phyloP scores from a whole-genome alignment of 2,888 invertebrate species.

The Acronicta aceris region DNA sequence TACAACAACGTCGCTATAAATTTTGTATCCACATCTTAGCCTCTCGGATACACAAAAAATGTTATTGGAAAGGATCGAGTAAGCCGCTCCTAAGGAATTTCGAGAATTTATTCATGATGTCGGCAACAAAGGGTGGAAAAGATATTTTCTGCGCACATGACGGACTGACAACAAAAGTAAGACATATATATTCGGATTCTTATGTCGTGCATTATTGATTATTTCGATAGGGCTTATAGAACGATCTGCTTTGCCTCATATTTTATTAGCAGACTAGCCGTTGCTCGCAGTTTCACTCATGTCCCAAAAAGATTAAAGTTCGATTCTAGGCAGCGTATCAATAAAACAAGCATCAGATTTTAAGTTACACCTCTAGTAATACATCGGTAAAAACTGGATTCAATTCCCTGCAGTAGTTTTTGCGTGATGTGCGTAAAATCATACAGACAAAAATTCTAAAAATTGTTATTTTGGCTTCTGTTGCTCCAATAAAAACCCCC shows the following conservation, averaged over 20 bases:
- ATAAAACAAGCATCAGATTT: too few relatives aligned
- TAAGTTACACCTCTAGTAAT: too few relatives aligned
- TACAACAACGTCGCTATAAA: slow-evolving; percentile 35
- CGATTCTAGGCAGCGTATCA: too few relatives aligned
- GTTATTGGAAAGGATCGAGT: slow-evolving; percentile 64
- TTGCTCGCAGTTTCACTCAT: too few relatives aligned
- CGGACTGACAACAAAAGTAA: slow-evolving; percentile 47
- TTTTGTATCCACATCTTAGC: slow-evolving; percentile 47
- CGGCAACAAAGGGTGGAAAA: slow-evolving; percentile 56
- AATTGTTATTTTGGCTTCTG: too few relatives aligned
- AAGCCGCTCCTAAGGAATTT: slow-evolving; percentile 61
- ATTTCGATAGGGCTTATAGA: slow-evolving; percentile 39
- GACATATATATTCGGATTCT: slow-evolving; percentile 41
- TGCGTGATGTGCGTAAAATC: too few relatives aligned
- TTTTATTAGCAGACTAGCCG: too few relatives aligned
- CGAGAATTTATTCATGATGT: slow-evolving; percentile 73
- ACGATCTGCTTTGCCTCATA: not conserved
- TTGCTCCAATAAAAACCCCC: too few relatives aligned
- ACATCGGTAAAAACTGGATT: too few relatives aligned
- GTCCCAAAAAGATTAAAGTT: too few relatives aligned
- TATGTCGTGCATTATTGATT: slow-evolving; percentile 53
- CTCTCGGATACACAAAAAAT: slow-evolving; percentile 57
- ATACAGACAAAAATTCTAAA: too few relatives aligned
- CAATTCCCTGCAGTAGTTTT: too few relatives aligned
- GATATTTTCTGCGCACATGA: slow-evolving; percentile 46